These are phyloP conservation scores for Nicator chloris DNA, from an alignment of 2,113 vertebrate genomes.

Conservation along the genomic window DNA sequence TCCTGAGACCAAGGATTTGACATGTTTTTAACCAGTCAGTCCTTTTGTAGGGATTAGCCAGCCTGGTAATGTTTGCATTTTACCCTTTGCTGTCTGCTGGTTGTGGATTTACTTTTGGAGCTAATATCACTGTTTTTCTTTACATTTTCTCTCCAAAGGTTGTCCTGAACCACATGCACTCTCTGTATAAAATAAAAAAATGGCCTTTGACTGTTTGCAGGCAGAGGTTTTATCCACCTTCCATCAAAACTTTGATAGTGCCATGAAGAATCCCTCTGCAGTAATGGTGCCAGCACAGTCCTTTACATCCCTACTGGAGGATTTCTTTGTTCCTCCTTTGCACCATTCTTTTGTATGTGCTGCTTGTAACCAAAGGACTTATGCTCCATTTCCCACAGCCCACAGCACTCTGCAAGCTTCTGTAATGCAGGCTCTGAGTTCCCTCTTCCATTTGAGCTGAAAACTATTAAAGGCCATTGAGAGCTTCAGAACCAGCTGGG, in stretches of 20 bases:
- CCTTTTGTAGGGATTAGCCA: not conserved
- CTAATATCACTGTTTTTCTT: not conserved
- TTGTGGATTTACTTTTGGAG: not conserved
- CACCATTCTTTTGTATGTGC: not conserved
- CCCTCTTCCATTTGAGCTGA: slow-evolving; percentile 3
- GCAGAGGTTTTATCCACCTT: not conserved
- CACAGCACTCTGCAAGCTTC: not conserved
- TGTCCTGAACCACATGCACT: not conserved
- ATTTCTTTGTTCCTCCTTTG: not conserved
- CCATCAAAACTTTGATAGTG: not conserved
- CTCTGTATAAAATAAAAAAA: not conserved
- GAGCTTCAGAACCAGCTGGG: not conserved
- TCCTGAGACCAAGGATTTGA: not conserved
- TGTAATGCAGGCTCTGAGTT: not conserved
- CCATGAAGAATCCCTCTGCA: not conserved
- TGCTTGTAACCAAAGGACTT: not conserved
- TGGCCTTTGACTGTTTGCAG: not conserved
- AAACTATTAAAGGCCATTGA: not conserved
- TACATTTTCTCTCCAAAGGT: not conserved
- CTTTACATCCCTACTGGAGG: not conserved
- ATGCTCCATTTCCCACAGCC: not conserved
- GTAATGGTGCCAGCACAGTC: not conserved
- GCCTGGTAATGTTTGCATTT: not conserved
- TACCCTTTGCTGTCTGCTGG: not conserved
- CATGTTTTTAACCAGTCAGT: not conserved